phyloP scores from a whole-genome alignment of 2,888 invertebrate genomes.

The Phrixothrix hirtus region DNA sequence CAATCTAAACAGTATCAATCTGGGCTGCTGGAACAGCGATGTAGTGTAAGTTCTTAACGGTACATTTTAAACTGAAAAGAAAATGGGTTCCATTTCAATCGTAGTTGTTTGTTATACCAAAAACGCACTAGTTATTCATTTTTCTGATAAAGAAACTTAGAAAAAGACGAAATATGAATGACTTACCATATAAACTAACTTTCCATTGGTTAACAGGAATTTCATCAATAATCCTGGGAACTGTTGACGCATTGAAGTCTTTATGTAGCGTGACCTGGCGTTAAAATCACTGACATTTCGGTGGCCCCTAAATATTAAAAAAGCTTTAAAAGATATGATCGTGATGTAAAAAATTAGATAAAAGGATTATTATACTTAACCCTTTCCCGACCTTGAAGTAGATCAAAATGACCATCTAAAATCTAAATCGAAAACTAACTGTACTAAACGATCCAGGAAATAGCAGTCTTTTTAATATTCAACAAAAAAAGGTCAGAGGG shows the following conservation, averaged over 20 bases:
- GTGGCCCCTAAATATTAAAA: background rate
- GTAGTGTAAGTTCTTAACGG: conserved; percentile 47
- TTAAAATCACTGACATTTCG: background rate
- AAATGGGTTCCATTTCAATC: conserved; percentile 52
- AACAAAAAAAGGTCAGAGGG: conserved; percentile 37
- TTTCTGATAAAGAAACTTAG: conserved; percentile 10
- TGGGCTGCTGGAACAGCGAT: conserved; percentile 22
- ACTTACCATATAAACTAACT: no score
- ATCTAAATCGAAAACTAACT: conserved; percentile 20
- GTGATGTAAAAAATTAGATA: no score
- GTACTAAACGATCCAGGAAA: conserved; percentile 29
- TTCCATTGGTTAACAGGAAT: no score
- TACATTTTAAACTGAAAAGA: conserved; percentile 46
- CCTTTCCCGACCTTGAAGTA: background rate
- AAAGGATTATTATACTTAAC: no score
- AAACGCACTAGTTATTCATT: conserved; percentile 4
- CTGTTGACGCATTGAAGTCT: conserved; percentile 1
- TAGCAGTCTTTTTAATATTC: conserved; percentile 24
- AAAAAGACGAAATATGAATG: no score
- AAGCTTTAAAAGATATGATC: background rate
- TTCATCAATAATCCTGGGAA: conserved; percentile 3
- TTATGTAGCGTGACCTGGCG: background rate
- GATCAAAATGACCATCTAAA: background rate
- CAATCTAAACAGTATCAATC: conserved; percentile 1
- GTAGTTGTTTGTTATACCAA: conserved; percentile 4